phyloP scores from a whole-genome alignment of 2,113 vertebrate genomes.

The Lanius collurio region DNA sequence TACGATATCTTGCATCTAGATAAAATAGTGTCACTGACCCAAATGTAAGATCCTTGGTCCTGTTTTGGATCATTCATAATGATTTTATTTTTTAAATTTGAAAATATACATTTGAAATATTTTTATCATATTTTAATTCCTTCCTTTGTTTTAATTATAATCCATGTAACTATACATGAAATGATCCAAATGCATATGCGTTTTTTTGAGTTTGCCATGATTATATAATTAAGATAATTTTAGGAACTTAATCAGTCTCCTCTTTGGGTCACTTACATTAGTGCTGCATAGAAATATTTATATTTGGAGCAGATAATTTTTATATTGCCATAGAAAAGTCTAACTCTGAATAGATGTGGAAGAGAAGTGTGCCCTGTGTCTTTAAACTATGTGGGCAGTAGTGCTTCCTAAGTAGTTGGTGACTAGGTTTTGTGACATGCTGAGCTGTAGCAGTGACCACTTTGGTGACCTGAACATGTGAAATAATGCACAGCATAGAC shows the following conservation, averaged over 20 bases:
- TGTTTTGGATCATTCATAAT: not conserved
- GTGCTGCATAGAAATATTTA: not conserved
- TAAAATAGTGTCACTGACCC: not conserved
- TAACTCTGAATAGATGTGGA: not conserved
- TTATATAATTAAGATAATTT: not conserved
- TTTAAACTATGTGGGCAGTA: not conserved
- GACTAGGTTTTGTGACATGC: not conserved
- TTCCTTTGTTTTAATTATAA: not conserved
- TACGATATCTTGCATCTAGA: not conserved
- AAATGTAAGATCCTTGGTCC: not conserved
- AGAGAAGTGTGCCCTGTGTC: rapidly evolving
- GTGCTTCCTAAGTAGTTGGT: not conserved
- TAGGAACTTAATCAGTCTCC: not conserved
- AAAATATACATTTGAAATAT: not conserved
- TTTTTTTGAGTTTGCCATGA: not conserved
- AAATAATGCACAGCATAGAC: not conserved
- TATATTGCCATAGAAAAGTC: not conserved
- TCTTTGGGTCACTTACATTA: not conserved
- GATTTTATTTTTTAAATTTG: not conserved
- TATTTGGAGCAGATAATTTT: not conserved
- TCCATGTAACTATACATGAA: not conserved
- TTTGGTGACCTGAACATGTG: not conserved
- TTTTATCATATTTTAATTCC: not conserved
- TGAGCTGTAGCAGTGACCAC: not conserved
- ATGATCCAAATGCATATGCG: not conserved